phyloP scores from a whole-genome alignment of 2,888 invertebrate species.

The Tetranychus truncatus region DNA sequence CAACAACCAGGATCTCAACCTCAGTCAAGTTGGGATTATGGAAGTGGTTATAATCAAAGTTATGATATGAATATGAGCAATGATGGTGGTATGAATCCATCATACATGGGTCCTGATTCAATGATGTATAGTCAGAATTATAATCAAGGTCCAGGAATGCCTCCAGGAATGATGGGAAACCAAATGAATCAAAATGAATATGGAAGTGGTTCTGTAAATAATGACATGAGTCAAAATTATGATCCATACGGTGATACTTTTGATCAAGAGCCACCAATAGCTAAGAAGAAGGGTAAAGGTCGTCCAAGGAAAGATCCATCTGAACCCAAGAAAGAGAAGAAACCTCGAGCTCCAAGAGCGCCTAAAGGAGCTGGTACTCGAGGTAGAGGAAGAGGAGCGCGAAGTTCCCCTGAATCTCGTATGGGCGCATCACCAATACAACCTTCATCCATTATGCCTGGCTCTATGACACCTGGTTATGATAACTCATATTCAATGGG shows the following conservation, averaged over 20 bases:
- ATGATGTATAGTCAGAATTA: conserved; percentile 15
- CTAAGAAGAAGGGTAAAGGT: conserved; percentile 21
- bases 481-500: conserved; percentile 8
- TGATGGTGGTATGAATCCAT: not conserved
- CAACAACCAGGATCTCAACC: conserved; percentile 4
- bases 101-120: conserved; percentile 8
- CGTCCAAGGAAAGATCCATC: conserved; percentile 21
- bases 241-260: conserved; percentile 19
- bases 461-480: not conserved
- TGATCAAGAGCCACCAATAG: conserved; percentile 20
- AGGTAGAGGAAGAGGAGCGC: conserved; percentile 18
- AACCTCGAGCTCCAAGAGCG: conserved; percentile 31
- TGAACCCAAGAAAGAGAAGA: conserved; percentile 27
- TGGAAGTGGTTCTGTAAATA: conserved; percentile 1
- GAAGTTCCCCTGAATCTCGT: conserved; percentile 11
- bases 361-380: conserved; percentile 37
- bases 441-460: not conserved
- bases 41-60: not conserved
- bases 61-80: conserved; percentile 2
- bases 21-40: not conserved
- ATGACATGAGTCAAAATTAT: conserved; percentile 13
- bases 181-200: conserved; percentile 7
- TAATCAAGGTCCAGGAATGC: conserved; percentile 8
- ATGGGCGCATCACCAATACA: conserved; percentile 6
- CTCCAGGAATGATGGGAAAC: not conserved